Evolutionary conservation across 2,797 vertebrate genomes (phyloP), one percentile per base, ranked within the genome.

Genomic region (Tragopan temminckii): DNA sequence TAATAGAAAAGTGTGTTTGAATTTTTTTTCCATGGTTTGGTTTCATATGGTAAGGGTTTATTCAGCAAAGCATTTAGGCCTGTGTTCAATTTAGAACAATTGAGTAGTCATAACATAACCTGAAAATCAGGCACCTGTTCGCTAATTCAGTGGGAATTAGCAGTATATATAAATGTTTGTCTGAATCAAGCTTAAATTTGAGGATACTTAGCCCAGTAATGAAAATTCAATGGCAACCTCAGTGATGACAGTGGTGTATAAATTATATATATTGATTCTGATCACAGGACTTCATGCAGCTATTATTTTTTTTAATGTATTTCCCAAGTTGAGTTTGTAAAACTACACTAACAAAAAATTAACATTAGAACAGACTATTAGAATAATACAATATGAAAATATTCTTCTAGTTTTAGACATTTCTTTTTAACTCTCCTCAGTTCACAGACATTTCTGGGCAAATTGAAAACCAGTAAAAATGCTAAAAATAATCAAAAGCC

Each of bases 1-100:
- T 57, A 80, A 76, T 50, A 83, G 89, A 58, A 89, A 89, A 89
- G 31, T 78, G 71, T 69, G 67, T 71, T 70, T 80, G 55, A 84
- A 92, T 82, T 89, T 94, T 70, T 89, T 86, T 90, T 33, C 31
- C 68, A 61, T 80, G 72, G 48, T 62, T 94, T 68, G 48, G 85
- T 91, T 87, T 95, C 78, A 85, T 80, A 31, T 89, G 35, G 58
- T 43, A 75, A 83, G 67, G 55, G 42, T 86, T 89, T 88, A 87
- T 86, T 95, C 79, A 88, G 79, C 52, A 89, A 88, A 83, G 38
- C 55, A 76, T 88, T 93, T 94, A 90, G 82, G 38, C 24, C 72
- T 29, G 38, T 86, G 35, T 68, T 93, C 61, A 85, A 36, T 82
- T 92, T 80, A 82, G 55, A 89, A 74, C 59, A 87, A 67, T 33